Evolutionary conservation across 2,888 invertebrate genomes (phyloP).

Genomic region (Tetropium fuscum): DNA sequence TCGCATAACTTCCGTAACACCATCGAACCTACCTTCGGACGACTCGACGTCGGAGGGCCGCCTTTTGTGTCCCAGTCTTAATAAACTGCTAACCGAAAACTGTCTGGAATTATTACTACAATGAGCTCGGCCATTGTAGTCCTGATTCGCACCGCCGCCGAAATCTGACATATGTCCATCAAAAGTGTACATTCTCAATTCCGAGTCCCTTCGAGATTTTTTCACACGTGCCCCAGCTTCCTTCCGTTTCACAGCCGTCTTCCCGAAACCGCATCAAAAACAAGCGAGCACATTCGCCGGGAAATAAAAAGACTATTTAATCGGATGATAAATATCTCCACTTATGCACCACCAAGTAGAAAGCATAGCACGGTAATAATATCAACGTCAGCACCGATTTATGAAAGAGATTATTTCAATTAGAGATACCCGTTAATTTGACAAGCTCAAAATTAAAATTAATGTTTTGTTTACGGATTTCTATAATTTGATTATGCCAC

Average conservation of each 20-base stretch:
- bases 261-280: not conserved
- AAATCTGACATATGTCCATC: conserved; percentile 53
- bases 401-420: conserved; percentile 27
- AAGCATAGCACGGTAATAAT: conserved; percentile 9
- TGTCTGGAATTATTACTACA: conserved; percentile 59
- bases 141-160: conserved; percentile 38
- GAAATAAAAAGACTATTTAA: conserved; percentile 1
- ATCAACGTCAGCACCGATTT: conserved; percentile 31
- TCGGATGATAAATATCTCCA: conserved; percentile 5
- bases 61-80: conserved; percentile 59
- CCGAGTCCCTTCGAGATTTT: not conserved
- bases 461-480: conserved; percentile 61
- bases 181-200: conserved; percentile 40
- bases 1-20: conserved; percentile 1
- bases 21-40: conserved; percentile 55
- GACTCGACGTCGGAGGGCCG: conserved; percentile 55
- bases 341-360: not conserved
- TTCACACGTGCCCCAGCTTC: conserved; percentile 3
- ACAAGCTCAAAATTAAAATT: conserved; percentile 59
- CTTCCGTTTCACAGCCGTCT: not conserved
- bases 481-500: conserved; percentile 40
- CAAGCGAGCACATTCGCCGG: not conserved
- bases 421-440: conserved; percentile 46
- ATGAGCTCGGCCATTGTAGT: conserved; percentile 49
- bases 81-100: conserved; percentile 64